These are phyloP conservation scores for Cichlasoma orientale DNA, from an alignment of 2,797 vertebrate genomes.

Conservation along the genomic window DNA sequence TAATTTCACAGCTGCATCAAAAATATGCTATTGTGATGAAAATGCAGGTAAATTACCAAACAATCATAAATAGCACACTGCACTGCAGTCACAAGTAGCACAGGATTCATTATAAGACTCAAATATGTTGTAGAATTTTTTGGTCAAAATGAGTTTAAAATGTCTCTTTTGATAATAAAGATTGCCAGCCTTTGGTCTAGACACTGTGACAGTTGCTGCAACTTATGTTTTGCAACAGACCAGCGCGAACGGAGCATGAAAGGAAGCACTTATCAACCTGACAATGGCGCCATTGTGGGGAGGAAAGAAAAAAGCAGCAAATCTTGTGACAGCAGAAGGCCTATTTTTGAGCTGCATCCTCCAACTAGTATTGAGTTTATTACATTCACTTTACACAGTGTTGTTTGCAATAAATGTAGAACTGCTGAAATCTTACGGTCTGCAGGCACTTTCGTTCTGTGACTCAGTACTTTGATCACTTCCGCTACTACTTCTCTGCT, in stretches of 20 bases:
- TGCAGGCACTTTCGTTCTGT: neutral
- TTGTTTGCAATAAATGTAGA: neutral
- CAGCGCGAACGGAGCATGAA: neutral
- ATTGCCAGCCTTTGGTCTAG: no score
- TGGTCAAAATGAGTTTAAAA: no score
- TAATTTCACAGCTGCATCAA: no score
- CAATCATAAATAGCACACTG: no score
- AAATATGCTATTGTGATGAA: no score
- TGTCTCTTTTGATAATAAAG: no score
- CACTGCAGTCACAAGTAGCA: no score
- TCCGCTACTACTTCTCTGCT: neutral
- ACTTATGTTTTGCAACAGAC: neutral
- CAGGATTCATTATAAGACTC: no score
- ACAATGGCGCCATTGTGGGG: neutral
- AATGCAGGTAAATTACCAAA: no score
- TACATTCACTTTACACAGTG: neutral
- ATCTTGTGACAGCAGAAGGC: neutral
- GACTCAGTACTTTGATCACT: neutral
- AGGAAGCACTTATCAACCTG: neutral
- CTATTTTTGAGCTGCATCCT: neutral
- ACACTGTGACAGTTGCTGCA: no score
- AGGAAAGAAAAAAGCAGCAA: neutral
- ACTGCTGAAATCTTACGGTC: neutral
- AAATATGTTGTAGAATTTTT: no score
- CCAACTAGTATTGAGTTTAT: neutral